Conservation (phyloP, 2,888 invertebrate species). For the Melinaea marsaeus region DNA sequence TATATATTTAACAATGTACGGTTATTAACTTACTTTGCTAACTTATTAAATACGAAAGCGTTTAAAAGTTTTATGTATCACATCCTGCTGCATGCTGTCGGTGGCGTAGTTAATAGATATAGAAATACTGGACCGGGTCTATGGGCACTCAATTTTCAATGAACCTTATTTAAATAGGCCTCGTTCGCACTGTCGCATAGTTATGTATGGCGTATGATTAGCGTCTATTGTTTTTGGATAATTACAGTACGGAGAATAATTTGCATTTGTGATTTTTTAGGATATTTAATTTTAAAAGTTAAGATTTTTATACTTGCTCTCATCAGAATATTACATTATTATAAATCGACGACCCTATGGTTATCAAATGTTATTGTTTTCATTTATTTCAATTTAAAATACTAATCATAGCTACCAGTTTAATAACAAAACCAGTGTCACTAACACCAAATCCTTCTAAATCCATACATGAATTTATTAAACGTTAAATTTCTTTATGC, state of each 20-base stretch:
- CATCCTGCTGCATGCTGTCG: neutral
- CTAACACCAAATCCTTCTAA: constrained; percentile 14
- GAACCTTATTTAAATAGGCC: constrained; percentile 19
- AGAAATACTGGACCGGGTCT: constrained; percentile 12
- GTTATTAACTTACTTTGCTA: too few species aligned
- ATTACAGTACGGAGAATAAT: too few species aligned
- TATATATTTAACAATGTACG: too few species aligned
- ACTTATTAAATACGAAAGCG: neutral
- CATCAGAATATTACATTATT: too few species aligned
- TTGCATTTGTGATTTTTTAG: too few species aligned
- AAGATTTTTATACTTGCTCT: too few species aligned
- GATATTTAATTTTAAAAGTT: too few species aligned
- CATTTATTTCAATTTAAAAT: constrained; percentile 1
- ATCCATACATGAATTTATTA: constrained; percentile 28
- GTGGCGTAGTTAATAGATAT: constrained; percentile 10
- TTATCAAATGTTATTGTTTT: too few species aligned
- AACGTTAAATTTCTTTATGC: constrained; percentile 34
- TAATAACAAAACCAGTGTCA: too few species aligned
- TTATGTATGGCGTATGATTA: constrained; percentile 22
- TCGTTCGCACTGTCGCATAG: constrained; percentile 19
- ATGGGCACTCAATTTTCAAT: constrained; percentile 17
- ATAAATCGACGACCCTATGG: too few species aligned
- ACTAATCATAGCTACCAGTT: constrained; percentile 2
- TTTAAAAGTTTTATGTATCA: neutral
- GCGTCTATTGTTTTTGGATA: constrained; percentile 20